Evolutionary conservation across 2,113 vertebrate genomes (phyloP).

Genomic region (Tenebrosternarchus preto): DNA sequence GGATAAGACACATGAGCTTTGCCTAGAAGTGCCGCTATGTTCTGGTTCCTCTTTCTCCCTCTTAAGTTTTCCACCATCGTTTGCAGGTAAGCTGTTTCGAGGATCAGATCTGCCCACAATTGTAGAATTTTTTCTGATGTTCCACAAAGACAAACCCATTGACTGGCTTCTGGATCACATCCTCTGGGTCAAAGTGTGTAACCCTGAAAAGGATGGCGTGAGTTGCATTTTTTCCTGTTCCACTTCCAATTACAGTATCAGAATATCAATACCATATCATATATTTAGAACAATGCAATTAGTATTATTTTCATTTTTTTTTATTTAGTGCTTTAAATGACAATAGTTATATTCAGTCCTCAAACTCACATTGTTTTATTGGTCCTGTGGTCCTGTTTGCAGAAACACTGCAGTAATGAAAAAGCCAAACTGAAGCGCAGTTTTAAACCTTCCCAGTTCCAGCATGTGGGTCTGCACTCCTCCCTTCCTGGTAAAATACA

Average conservation of each 20-base stretch:
- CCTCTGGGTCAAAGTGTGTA: slow-evolving; percentile 94
- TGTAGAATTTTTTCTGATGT: slow-evolving; percentile 94
- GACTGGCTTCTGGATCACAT: slow-evolving; percentile 96
- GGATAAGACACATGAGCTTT: not conserved
- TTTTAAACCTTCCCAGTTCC: slow-evolving; percentile 90
- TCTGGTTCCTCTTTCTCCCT: not conserved
- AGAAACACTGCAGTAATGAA: slow-evolving; percentile 86
- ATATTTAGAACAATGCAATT: not conserved
- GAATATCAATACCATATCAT: not conserved
- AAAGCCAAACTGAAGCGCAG: slow-evolving; percentile 83
- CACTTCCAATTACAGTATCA: not conserved
- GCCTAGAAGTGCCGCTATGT: not conserved
- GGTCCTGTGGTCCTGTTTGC: slow-evolving; percentile 26
- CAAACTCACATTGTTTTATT: not conserved
- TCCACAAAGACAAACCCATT: slow-evolving; percentile 94
- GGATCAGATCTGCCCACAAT: slow-evolving; percentile 86
- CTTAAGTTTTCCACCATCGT: not conserved
- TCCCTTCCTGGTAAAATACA: slow-evolving; percentile 91
- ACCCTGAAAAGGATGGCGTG: slow-evolving; percentile 88
- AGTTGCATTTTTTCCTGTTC: slow-evolving; percentile 51
- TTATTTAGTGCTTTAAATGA: no score
- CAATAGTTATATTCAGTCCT: not conserved
- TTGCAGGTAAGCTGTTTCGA: slow-evolving; percentile 90
- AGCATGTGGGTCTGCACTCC: slow-evolving; percentile 92
- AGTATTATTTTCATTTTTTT: no score